Percentiles rank a stretch among this genome's conserved stretches.
phyloP scores from a whole-genome alignment of 1,140 invertebrate genomes.

The Eufriesea mexicana region DNA sequence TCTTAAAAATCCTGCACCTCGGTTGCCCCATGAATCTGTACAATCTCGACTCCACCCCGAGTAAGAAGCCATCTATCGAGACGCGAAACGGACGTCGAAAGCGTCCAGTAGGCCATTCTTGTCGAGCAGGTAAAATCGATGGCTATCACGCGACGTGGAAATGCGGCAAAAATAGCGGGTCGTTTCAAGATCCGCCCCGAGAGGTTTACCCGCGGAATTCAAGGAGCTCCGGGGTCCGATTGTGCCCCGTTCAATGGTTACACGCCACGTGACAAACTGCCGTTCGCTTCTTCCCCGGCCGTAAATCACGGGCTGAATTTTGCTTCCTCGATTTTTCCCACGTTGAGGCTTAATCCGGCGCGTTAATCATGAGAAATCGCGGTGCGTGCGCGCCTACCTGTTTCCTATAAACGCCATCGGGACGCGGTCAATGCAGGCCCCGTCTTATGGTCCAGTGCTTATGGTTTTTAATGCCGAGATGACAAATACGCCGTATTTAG shows the following conservation, averaged over 20 bases:
- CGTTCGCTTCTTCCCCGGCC: slow-evolving; percentile 15
- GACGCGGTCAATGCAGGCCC: neutral
- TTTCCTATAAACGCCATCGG: slow-evolving; percentile 21
- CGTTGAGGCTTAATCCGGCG: slow-evolving; percentile 58
- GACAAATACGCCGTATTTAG: slow-evolving; percentile 71
- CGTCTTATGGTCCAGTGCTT: slow-evolving; percentile 18
- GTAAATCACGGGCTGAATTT: slow-evolving; percentile 57
- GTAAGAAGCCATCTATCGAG: too few relatives aligned
- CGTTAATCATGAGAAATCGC: slow-evolving; percentile 72
- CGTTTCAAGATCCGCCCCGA: neutral
- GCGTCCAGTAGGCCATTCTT: neutral
- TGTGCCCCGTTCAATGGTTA: slow-evolving; percentile 44
- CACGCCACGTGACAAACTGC: slow-evolving; percentile 53
- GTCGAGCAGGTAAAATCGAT: neutral
- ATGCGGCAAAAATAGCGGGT: neutral
- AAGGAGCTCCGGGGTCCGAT: slow-evolving; percentile 35
- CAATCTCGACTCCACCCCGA: neutral
- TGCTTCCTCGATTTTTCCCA: slow-evolving; percentile 57
- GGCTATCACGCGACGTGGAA: neutral
- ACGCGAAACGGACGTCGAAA: neutral
- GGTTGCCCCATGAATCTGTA: too few relatives aligned
- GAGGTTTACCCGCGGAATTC: slow-evolving; percentile 31
- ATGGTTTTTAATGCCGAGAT: slow-evolving; percentile 61
- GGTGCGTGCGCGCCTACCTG: slow-evolving; percentile 28
- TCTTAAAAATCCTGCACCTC: too few relatives aligned